phyloP scores from a whole-genome alignment of 2,888 invertebrate species.

The Tribolium freemani region DNA sequence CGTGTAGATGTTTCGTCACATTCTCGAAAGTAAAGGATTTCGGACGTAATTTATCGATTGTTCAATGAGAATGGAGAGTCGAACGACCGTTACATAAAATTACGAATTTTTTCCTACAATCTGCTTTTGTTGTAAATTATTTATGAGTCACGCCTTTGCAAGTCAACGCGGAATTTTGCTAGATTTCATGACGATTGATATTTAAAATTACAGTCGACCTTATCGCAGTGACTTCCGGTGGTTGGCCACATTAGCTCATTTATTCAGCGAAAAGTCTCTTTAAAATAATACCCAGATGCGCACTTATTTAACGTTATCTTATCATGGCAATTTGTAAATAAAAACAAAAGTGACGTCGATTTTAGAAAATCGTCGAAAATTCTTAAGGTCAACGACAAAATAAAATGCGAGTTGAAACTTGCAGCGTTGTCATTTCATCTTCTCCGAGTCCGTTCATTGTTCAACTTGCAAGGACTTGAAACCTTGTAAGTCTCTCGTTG shows the following conservation, averaged over 20 bases:
- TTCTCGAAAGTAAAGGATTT: constrained; percentile 4
- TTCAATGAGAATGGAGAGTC: not conserved
- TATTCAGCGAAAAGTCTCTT: not conserved
- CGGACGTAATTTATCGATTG: not conserved
- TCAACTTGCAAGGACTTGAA: constrained; percentile 27
- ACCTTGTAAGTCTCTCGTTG: constrained; percentile 23
- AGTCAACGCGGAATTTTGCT: constrained; percentile 4
- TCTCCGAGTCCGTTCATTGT: constrained; percentile 10
- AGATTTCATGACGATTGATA: not conserved
- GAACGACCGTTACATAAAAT: constrained; percentile 19
- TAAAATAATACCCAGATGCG: not conserved
- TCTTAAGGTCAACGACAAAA: not conserved
- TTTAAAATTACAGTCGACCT: not conserved
- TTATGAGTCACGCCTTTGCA: constrained; percentile 25
- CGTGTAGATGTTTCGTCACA: not conserved
- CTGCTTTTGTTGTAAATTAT: constrained; percentile 17
- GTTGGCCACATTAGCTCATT: not conserved
- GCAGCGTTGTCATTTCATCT: constrained; percentile 15
- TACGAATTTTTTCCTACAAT: not conserved
- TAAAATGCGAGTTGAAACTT: not conserved
- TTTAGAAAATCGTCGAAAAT: not conserved
- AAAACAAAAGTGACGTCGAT: not conserved
- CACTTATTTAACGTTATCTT: not conserved
- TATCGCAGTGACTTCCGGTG: not conserved
- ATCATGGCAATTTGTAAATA: not conserved